Base-by-base conservation (phyloP, 1,140 invertebrate species). In the Bombus turneri region DNA sequence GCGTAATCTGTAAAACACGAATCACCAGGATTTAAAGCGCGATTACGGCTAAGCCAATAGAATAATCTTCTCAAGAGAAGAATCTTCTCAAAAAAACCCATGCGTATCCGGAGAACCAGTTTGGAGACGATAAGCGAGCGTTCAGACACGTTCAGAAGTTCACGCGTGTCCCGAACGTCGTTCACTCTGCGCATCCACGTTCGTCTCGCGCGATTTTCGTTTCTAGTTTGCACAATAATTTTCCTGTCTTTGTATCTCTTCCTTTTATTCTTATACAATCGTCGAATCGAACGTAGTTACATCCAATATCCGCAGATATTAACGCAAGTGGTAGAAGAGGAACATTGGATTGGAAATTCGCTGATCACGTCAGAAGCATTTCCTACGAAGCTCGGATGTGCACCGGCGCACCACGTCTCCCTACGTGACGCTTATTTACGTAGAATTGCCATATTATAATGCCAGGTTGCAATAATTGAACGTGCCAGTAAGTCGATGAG, bases 21-120 rank as follows among this genome's bases (percentile, higher is more conserved):
- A 82, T 82, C 71, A 74, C 37, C 59, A 59, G 31, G 31, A 34
- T 43, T 83, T 83, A 53, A 66, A 66, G 57, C 81, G 59, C 59
- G 81, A 83, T 83, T 76, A 76, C 13, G 31, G 59, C n/a, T 83
- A 66, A 83, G 72, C 72, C 72, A 75, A 75, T 83, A 66, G 73
- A 83, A 76, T 83, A 83, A 76, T 83, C 72, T 76, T 12, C 39
- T 22, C 47, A 0, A 1, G 66, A 12, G 31, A 5, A 8, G 25
- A 22, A 3, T 43, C 43, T 43, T 43, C 13, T 43, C 0, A 53
- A 34, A 18, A 34, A 72, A 64, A 66, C 31, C 41, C 6, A 41
- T 34, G 6, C 28, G 39, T 18, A 5, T 43, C n/a, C 69, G 12
- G 25, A 5, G 31, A 66, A 74, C 69, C 25, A 41, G 41, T 39